These are phyloP conservation scores for Chorisops tibialis DNA, from an alignment of 2,888 invertebrate genomes.

Conservation along the genomic window DNA sequence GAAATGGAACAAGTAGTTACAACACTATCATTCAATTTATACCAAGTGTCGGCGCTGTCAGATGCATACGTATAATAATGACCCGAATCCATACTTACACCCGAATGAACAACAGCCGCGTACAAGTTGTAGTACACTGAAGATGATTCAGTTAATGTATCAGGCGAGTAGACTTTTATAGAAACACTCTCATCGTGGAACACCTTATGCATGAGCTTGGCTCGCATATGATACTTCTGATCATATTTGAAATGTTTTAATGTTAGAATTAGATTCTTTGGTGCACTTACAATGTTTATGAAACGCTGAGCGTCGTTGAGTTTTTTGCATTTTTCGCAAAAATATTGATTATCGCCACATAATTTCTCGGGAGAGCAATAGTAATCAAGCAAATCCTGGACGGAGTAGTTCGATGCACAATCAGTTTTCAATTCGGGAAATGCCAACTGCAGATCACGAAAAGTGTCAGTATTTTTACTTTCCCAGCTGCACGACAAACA, in stretches of 20 bases:
- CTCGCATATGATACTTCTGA: slow-evolving; percentile 66
- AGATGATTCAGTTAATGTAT: slow-evolving; percentile 42
- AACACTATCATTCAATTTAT: slow-evolving; percentile 75
- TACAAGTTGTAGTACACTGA: slow-evolving; percentile 66
- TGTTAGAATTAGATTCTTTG: slow-evolving; percentile 74
- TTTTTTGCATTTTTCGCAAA: slow-evolving; percentile 71
- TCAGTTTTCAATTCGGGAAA: slow-evolving; percentile 59
- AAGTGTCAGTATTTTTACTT: slow-evolving; percentile 72
- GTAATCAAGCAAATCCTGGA: slow-evolving; percentile 75
- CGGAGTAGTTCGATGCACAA: slow-evolving; percentile 54
- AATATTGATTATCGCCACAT: slow-evolving; percentile 77
- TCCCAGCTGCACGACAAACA: slow-evolving; percentile 70
- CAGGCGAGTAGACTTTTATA: slow-evolving; percentile 52
- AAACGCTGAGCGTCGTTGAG: slow-evolving; percentile 74
- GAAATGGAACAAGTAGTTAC: slow-evolving; percentile 61
- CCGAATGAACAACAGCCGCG: slow-evolving; percentile 81
- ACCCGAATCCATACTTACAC: slow-evolving; percentile 77
- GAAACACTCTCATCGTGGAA: slow-evolving; percentile 58
- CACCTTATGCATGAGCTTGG: slow-evolving; percentile 73
- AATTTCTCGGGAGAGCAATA: slow-evolving; percentile 75
- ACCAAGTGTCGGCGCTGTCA: slow-evolving; percentile 66
- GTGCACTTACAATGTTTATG: slow-evolving; percentile 67
- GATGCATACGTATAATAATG: slow-evolving; percentile 83
- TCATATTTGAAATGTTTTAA: slow-evolving; percentile 77
- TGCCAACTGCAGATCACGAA: slow-evolving; percentile 75